Conservation (phyloP, 1,140 invertebrate genomes). For the Polypedilum pembai region DNA sequence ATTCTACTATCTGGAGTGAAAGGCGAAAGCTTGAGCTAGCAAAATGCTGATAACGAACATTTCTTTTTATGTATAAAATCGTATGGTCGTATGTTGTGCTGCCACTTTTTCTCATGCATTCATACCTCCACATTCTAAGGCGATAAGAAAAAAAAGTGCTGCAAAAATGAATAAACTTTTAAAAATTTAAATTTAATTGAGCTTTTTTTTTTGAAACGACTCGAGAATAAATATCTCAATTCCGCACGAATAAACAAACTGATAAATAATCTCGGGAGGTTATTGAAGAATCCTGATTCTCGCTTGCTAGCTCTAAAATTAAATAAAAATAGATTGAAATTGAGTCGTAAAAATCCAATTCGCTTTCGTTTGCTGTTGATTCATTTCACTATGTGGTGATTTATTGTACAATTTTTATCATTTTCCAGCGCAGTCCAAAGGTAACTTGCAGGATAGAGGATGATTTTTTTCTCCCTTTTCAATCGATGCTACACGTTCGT, state of each 20-base stretch:
- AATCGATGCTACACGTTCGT: neutral
- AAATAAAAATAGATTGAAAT: no score
- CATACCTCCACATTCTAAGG: neutral
- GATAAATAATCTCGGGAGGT: no score
- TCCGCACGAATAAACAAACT: no score
- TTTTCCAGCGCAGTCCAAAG: no score
- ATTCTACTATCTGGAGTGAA: constrained; percentile 11
- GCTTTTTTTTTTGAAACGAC: neutral
- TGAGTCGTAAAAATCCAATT: no score
- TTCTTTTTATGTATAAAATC: constrained; percentile 1
- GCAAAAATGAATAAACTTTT: neutral
- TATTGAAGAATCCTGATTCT: no score
- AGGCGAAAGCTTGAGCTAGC: constrained; percentile 15
- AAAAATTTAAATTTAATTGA: neutral
- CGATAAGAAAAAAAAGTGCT: neutral
- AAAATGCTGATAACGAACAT: neutral
- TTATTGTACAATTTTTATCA: no score
- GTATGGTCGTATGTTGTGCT: neutral
- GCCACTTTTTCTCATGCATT: neutral
- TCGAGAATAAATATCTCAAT: no score
- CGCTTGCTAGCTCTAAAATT: no score
- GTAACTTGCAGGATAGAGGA: no score
- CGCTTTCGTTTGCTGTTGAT: no score
- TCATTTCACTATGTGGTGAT: no score
- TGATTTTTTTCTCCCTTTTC: neutral